Percentiles rank a stretch among this genome's conserved stretches.
Conservation (phyloP, 2,113 vertebrate species). For the Dascyllus trimaculatus region DNA sequence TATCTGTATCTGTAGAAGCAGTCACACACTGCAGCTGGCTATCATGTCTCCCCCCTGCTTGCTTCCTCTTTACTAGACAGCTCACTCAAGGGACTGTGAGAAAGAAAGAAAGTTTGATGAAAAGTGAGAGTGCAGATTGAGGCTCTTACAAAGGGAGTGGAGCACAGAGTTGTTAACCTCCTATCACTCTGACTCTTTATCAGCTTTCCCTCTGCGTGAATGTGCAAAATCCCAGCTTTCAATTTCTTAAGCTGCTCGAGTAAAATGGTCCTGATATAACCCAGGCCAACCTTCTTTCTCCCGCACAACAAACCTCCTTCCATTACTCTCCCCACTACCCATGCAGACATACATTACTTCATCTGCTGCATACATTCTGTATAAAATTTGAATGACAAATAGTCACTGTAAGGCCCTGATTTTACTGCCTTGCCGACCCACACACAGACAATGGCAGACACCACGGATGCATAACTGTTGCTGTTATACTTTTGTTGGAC, state of each 20-base stretch:
- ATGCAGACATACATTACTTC: conserved; percentile 22
- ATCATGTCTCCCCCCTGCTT: conserved; percentile 85
- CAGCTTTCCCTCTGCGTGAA: conserved; percentile 77
- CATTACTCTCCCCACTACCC: background rate
- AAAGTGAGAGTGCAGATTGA: conserved; percentile 56
- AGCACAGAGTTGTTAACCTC: conserved; percentile 61
- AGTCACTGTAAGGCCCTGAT: too few species aligned
- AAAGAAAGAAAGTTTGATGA: conserved; percentile 59
- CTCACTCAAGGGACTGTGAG: conserved; percentile 86
- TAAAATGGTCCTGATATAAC: conserved; percentile 49
- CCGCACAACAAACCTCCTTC: conserved; percentile 12
- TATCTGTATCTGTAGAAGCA: conserved; percentile 12
- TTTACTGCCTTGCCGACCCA: too few species aligned
- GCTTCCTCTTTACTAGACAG: conserved; percentile 74
- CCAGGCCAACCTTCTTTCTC: conserved; percentile 30
- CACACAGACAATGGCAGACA: too few species aligned
- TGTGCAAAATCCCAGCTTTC: conserved; percentile 72
- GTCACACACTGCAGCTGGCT: conserved; percentile 75
- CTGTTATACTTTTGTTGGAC: too few species aligned
- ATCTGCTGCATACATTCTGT: background rate
- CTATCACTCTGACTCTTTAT: conserved; percentile 87
- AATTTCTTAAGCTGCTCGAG: conserved; percentile 68
- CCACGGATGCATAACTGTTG: too few species aligned
- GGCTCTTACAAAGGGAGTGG: conserved; percentile 55
- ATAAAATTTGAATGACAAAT: background rate